Conservation (phyloP, 2,888 invertebrate species). For the Eupithecia centaureata region DNA sequence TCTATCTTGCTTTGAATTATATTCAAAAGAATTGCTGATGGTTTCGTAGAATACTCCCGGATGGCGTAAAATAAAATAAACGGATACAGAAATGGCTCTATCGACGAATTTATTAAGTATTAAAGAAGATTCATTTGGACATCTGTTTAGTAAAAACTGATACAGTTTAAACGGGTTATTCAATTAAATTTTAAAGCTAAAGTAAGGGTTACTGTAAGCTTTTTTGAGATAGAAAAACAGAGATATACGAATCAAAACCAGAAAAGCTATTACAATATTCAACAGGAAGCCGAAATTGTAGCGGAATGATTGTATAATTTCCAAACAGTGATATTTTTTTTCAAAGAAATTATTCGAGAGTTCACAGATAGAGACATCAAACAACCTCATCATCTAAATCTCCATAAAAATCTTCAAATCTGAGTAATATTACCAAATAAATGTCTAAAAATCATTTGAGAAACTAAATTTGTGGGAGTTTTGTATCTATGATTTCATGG, state of each 20-base stretch:
- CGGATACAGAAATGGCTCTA: conserved; percentile 78
- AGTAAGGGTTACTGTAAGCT: background rate
- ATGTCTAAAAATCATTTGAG: conserved; percentile 17
- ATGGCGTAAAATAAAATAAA: conserved; percentile 67
- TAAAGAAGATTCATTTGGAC: conserved; percentile 66
- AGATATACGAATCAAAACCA: background rate
- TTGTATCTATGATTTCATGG: background rate
- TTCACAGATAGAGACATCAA: conserved; percentile 68
- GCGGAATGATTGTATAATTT: background rate
- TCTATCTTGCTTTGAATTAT: no score
- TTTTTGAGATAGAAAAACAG: background rate
- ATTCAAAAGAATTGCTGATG: conserved; percentile 7
- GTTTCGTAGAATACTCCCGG: conserved; percentile 64
- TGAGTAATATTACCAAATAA: background rate
- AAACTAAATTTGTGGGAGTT: conserved; percentile 10
- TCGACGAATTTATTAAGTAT: conserved; percentile 82
- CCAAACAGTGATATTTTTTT: background rate
- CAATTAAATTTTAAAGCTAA: background rate
- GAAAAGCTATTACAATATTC: background rate
- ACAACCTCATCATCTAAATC: conserved; percentile 58
- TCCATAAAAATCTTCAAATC: conserved; percentile 52
- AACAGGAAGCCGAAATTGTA: background rate
- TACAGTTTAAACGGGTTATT: background rate
- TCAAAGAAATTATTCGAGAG: conserved; percentile 22
- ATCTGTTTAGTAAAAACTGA: conserved; percentile 27